Base-by-base conservation (phyloP, 1,140 invertebrate species). In the Hyles euphorbiae region DNA sequence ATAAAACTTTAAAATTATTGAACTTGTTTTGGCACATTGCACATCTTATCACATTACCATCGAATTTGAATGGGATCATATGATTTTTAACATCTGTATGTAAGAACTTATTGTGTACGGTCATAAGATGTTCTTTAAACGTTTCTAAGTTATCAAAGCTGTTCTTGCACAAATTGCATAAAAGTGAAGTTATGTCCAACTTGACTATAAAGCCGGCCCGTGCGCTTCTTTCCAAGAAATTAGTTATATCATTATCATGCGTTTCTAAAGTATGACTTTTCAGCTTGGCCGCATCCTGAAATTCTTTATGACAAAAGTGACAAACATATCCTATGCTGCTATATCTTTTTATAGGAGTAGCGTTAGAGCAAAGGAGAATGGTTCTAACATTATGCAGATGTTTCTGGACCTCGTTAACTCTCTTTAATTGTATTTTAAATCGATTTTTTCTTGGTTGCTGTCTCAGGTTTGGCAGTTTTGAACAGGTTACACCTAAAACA, bases 1-100 rank as follows among this genome's bases (percentile, higher is more conserved):
- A 54, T 6, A 86, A 52, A 5, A 80, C 60, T 69, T 84, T 82
- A 49, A 84, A 84, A 53, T 79, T 79, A 34, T 74, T 78, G n/a
- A 74, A 79, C 0, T 64, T 60, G 8, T 74, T 65, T 0, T 54
- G 58, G 45, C 84, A 87, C 2, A 75, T 47, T 0, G 68, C 74
- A 52, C 84, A 87, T n/a, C 51, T 47, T 0, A 73, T 32, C 0
- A 50, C 34, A 1, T 61, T 60, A 3, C 10, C 55, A 3, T 75
- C 74, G 40, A 86, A 83, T 60, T 70, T 69, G 47, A 78, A 83
- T 0, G 81, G 83, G 1, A 86, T 51, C 33, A 86, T 70, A 12
- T 78, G 70, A 34, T 64, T 75, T 10, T 74, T 76, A 1, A 81
- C 51, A 36, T 72, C 67, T 3, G 3, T 62, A 34, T 76, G 52